phyloP scores from a whole-genome alignment of 2,888 invertebrate genomes.

The Sphinx pinastri region DNA sequence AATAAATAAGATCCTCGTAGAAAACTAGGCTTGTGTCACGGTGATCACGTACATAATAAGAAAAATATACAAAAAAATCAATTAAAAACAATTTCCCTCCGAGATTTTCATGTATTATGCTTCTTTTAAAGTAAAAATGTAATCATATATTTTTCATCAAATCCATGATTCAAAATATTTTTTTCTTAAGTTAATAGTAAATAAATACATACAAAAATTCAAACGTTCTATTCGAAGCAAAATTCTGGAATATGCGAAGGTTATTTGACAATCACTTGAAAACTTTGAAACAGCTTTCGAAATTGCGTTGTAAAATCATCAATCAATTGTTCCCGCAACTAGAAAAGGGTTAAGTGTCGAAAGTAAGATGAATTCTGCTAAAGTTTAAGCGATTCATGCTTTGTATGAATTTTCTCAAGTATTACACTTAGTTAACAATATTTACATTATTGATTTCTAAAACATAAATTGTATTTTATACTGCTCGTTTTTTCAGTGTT shows the following conservation, averaged over 20 bases:
- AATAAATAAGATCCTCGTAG: too few relatives aligned
- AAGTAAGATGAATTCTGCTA: conserved; percentile 40
- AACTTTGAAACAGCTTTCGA: neutral
- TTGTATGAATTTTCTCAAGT: neutral
- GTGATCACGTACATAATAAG: too few relatives aligned
- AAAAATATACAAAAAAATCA: too few relatives aligned
- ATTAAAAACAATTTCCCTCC: too few relatives aligned
- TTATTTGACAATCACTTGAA: neutral
- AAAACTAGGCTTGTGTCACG: too few relatives aligned
- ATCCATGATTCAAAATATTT: too few relatives aligned
- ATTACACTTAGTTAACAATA: neutral
- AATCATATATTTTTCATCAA: too few relatives aligned
- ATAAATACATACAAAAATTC: too few relatives aligned
- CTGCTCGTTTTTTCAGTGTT: neutral
- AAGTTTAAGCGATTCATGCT: conserved; percentile 37
- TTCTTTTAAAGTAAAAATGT: too few relatives aligned
- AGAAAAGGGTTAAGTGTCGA: conserved; percentile 45
- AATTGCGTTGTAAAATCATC: conserved; percentile 36
- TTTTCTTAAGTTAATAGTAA: too few relatives aligned
- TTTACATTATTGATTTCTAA: neutral
- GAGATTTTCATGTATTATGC: too few relatives aligned
- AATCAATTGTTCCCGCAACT: conserved; percentile 43
- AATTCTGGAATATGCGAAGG: neutral
- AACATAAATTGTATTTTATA: neutral
- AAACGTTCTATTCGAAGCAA: neutral